These are phyloP conservation scores for Xiphophorus couchianus DNA, from an alignment of 2,113 vertebrate species.

Conservation along the genomic window DNA sequence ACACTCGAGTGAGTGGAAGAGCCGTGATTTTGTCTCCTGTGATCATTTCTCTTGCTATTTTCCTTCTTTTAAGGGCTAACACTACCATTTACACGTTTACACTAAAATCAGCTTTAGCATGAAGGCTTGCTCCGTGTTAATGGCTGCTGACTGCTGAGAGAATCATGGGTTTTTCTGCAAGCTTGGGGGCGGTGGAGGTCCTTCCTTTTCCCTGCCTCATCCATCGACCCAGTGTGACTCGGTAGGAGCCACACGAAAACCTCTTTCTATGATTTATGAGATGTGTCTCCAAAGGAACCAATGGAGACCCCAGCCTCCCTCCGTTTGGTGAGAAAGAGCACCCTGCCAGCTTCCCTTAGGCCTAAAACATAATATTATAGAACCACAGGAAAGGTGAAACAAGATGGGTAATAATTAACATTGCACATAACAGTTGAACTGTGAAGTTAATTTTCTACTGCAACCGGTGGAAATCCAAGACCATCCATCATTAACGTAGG, in stretches of 20 bases:
- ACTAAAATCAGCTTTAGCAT: slow-evolving; percentile 31
- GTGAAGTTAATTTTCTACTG: slow-evolving; percentile 7
- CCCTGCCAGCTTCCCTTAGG: slow-evolving; percentile 33
- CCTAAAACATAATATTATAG: slow-evolving; percentile 12
- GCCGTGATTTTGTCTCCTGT: too few relatives aligned
- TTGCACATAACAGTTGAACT: slow-evolving; percentile 4
- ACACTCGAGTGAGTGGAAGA: too few relatives aligned
- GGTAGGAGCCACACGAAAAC: slow-evolving; percentile 70
- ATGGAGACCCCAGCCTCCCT: slow-evolving; percentile 26
- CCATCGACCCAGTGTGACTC: slow-evolving; percentile 67
- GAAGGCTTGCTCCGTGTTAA: slow-evolving; percentile 33
- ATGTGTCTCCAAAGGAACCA: slow-evolving; percentile 48
- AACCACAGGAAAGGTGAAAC: not conserved
- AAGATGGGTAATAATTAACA: not conserved
- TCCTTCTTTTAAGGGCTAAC: too few relatives aligned
- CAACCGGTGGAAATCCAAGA: not conserved
- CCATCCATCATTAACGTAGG: not conserved
- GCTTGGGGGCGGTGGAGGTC: slow-evolving; percentile 32
- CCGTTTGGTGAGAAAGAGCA: slow-evolving; percentile 9
- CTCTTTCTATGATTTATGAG: slow-evolving; percentile 74
- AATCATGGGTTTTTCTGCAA: slow-evolving; percentile 40
- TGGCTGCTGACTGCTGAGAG: slow-evolving; percentile 54
- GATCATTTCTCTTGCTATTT: too few relatives aligned
- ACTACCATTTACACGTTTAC: slow-evolving; percentile 29
- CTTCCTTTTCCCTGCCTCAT: slow-evolving; percentile 32